These are phyloP conservation scores for Oxycera nigricornis DNA, from an alignment of 2,888 invertebrate species.

Conservation along the genomic window DNA sequence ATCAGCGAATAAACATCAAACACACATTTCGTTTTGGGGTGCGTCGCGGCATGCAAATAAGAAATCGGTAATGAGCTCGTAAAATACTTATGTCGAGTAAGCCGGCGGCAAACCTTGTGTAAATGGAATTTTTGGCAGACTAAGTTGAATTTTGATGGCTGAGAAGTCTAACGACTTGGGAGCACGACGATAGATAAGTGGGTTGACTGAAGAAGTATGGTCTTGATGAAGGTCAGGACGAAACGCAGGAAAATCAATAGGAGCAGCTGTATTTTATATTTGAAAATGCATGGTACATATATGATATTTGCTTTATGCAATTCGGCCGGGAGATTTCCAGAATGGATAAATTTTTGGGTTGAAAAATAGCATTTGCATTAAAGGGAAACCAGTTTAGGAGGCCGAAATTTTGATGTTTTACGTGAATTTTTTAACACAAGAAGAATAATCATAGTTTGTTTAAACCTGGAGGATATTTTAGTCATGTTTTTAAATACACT, in stretches of 20 bases:
- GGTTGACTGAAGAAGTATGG: not conserved
- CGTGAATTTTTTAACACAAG: too few relatives aligned
- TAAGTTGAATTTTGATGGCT: slow-evolving; percentile 2
- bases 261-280: not conserved
- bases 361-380: too few relatives aligned
- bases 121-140: slow-evolving; percentile 20
- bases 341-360: too few relatives aligned
- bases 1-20: not conserved
- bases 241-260: not conserved
- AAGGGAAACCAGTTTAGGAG: too few relatives aligned
- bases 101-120: not conserved
- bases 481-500: too few relatives aligned
- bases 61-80: slow-evolving; percentile 34
- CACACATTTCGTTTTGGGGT: slow-evolving; percentile 13
- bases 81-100: slow-evolving; percentile 10
- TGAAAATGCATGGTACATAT: too few relatives aligned
- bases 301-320: too few relatives aligned
- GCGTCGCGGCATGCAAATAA: slow-evolving; percentile 11
- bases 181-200: not conserved
- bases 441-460: too few relatives aligned
- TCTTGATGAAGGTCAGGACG: not conserved
- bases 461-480: too few relatives aligned
- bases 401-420: too few relatives aligned
- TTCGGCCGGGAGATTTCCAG: too few relatives aligned
- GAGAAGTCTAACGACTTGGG: not conserved